Percentiles rank a stretch among this genome's conserved stretches.
Evolutionary conservation across 2,797 vertebrate genomes (phyloP).

Genomic region (Columba guinea): DNA sequence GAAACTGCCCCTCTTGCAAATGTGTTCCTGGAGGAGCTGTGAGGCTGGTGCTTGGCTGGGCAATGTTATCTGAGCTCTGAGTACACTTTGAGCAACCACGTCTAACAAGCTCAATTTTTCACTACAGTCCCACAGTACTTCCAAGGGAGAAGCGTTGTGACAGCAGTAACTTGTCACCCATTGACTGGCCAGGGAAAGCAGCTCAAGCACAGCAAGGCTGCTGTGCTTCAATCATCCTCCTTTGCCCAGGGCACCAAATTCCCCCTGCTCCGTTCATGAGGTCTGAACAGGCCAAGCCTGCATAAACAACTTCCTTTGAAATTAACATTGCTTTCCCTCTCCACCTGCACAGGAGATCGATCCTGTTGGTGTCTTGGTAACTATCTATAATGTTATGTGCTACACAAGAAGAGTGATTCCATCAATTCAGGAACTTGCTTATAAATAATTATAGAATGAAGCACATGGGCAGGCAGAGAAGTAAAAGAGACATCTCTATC

Average conservation of each 20-base stretch:
- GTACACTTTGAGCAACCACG: background rate
- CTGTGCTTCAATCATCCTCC: background rate
- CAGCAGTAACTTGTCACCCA: background rate
- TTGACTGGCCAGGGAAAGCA: background rate
- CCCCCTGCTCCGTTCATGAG: background rate
- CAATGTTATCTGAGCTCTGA: background rate
- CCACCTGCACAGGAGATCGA: background rate
- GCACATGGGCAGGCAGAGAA: background rate
- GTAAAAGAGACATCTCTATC: background rate
- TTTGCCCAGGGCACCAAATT: background rate
- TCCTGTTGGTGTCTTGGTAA: background rate
- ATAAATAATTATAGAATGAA: slow-evolving; percentile 34
- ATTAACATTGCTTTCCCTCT: background rate
- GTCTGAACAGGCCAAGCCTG: background rate
- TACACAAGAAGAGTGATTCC: background rate
- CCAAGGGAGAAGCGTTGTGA: background rate
- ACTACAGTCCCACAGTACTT: background rate
- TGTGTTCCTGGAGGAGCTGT: background rate
- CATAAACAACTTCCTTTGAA: background rate
- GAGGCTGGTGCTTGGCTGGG: background rate
- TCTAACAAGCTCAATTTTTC: background rate
- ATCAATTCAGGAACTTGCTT: background rate
- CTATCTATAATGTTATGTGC: background rate
- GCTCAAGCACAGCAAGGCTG: background rate
- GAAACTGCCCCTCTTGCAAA: background rate